phyloP scores from a whole-genome alignment of 2,888 invertebrate genomes.

The Labia minor region DNA sequence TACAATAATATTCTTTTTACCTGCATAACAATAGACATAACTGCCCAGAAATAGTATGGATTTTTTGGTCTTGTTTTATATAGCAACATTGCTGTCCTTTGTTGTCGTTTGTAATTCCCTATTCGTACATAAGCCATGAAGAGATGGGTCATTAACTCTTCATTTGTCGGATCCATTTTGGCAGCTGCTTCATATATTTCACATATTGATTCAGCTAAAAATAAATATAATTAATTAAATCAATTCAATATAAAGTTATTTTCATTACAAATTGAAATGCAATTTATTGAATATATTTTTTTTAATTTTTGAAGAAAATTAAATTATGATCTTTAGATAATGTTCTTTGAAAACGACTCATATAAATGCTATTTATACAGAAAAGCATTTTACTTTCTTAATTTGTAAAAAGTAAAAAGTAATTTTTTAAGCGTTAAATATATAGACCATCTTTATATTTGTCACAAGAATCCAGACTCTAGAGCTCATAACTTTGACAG shows the following conservation, averaged over 20 bases:
- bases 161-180: constrained; percentile 73
- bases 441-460: too few species aligned
- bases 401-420: too few species aligned
- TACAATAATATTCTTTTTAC: constrained; percentile 39
- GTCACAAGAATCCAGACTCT: too few species aligned
- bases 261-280: constrained; percentile 20
- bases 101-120: constrained; percentile 81
- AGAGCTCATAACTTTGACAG: too few species aligned
- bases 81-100: constrained; percentile 75
- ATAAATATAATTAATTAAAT: too few species aligned
- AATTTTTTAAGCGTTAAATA: too few species aligned
- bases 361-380: too few species aligned
- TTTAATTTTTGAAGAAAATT: too few species aligned
- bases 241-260: neutral
- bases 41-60: constrained; percentile 96
- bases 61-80: constrained; percentile 88
- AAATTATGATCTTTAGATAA: too few species aligned
- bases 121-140: constrained; percentile 93
- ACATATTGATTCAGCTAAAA: constrained; percentile 77
- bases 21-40: constrained; percentile 94
- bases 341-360: too few species aligned
- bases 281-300: too few species aligned
- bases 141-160: constrained; percentile 84
- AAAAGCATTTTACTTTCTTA: too few species aligned
- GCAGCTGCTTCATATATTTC: constrained; percentile 81